Conservation (phyloP, 2,113 vertebrate species). For the Dinomys branickii region DNA sequence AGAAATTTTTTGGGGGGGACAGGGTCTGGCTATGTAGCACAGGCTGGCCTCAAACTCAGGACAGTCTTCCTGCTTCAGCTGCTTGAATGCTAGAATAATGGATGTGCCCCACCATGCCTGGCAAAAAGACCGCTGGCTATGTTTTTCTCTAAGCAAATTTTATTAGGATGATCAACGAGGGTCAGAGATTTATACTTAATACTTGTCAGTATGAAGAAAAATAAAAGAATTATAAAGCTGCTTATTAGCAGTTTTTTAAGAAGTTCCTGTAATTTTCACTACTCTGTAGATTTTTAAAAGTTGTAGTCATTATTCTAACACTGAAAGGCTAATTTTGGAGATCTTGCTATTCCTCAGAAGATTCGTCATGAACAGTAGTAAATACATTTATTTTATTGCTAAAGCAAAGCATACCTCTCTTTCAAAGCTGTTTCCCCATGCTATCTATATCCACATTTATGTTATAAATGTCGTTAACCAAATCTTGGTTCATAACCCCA, state of each 20-base stretch:
- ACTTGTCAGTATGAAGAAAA: constrained; percentile 55
- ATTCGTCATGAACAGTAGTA: background rate
- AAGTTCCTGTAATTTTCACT: constrained; percentile 76
- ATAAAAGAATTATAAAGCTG: constrained; percentile 44
- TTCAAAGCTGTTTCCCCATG: constrained; percentile 53
- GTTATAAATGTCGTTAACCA: constrained; percentile 69
- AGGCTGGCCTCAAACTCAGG: background rate
- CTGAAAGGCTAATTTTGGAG: constrained; percentile 66
- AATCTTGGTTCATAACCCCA: constrained; percentile 72
- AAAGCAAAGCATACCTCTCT: constrained; percentile 53
- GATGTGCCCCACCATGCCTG: background rate
- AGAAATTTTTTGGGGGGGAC: background rate
- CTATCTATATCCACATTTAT: background rate
- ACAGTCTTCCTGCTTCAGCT: background rate
- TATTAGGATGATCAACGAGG: constrained; percentile 29
- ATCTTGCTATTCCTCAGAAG: constrained; percentile 50
- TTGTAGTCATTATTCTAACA: constrained; percentile 18
- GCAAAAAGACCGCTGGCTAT: background rate
- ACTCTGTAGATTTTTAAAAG: constrained; percentile 28
- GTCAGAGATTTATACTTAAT: constrained; percentile 45
- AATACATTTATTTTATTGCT: constrained; percentile 58
- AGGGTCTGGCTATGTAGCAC: background rate
- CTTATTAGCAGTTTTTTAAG: constrained; percentile 62
- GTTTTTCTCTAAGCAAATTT: constrained; percentile 33
- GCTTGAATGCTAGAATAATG: background rate